phyloP scores from a whole-genome alignment of 1,140 invertebrate genomes.

The Helicoverpa armigera region DNA sequence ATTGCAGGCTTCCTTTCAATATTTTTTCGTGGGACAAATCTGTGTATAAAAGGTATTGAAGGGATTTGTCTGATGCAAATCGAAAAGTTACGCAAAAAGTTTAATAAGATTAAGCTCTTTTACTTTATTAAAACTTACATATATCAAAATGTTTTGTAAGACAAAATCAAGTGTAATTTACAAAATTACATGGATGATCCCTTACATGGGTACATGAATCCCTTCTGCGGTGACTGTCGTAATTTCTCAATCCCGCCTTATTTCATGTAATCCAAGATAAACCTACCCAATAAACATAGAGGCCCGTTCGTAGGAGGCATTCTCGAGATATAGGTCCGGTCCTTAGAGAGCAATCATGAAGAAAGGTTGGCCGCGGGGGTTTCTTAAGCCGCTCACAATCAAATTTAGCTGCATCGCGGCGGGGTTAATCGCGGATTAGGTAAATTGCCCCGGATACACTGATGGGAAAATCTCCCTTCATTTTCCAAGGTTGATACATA shows the following conservation, averaged over 20 bases:
- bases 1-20: neutral
- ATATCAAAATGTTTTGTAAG: neutral
- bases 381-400: conserved; percentile 57
- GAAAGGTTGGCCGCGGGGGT: conserved; percentile 56
- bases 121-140: neutral
- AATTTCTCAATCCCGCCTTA: conserved; percentile 26
- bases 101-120: too few species aligned
- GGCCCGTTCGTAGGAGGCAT: conserved; percentile 16
- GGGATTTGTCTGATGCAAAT: conserved; percentile 1
- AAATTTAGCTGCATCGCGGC: conserved; percentile 59
- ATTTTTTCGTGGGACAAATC: too few species aligned
- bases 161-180: neutral
- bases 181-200: conserved; percentile 4
- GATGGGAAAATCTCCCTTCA: conserved; percentile 48
- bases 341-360: conserved; percentile 56
- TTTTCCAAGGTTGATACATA: conserved; percentile 40
- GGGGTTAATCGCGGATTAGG: conserved; percentile 57
- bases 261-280: conserved; percentile 44
- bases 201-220: conserved; percentile 4
- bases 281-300: conserved; percentile 39
- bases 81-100: too few species aligned
- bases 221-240: conserved; percentile 11
- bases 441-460: conserved; percentile 56
- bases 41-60: neutral
- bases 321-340: conserved; percentile 41